Base-by-base conservation (phyloP, 2,113 vertebrate species). In the Pachypanchax playfairii region DNA sequence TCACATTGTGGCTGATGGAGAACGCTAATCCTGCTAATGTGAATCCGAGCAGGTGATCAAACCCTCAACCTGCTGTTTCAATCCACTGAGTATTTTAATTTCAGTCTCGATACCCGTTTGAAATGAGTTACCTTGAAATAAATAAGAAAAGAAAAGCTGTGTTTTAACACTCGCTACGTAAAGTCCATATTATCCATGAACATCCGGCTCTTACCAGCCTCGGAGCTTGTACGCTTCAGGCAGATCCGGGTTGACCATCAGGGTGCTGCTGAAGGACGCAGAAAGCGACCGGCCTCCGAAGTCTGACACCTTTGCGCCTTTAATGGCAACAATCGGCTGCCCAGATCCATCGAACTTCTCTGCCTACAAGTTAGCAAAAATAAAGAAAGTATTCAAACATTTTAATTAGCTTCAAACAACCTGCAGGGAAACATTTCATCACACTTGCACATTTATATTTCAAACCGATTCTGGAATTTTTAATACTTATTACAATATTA, bases 261-360 rank as follows among this genome's bases (percentile, higher is more conserved):
- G 1, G 6, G 94, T 98, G 88, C 96, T 99, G 1, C 92, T 96
- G 64, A 94, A 94, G 36, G 96, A 84, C 4, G 96, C 92, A 1
- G 96, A 98, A 28, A 99, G 92, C 24, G 96, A 98, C 29, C 96
- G 90, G n/a, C 97, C 97, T 51, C 97, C 96, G 15, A 94, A 99
- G 82, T 99, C 97, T 5, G 97, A 98, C 29, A 99, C 91, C 56
- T 94, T 86, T n/a, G 94, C 97, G 61, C 92, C 96, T 86, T 94
- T 98, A 71, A 99, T 94, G 63, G 97, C 97, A 68, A 99, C 2
- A 65, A 99, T 90, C 4, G 97, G 97, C 68, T 97, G 94, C 64
- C 92, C 91, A 6, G 93, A 91, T n/a, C 95, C 96, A 50, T 98
- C 95, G 84, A 99, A 99, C 57, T 85, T 94, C 75, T 98, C 95